Evolutionary conservation across 2,888 invertebrate species (phyloP), one percentile per base, ranked within the genome.

Genomic region (Pammene fasciana): DNA sequence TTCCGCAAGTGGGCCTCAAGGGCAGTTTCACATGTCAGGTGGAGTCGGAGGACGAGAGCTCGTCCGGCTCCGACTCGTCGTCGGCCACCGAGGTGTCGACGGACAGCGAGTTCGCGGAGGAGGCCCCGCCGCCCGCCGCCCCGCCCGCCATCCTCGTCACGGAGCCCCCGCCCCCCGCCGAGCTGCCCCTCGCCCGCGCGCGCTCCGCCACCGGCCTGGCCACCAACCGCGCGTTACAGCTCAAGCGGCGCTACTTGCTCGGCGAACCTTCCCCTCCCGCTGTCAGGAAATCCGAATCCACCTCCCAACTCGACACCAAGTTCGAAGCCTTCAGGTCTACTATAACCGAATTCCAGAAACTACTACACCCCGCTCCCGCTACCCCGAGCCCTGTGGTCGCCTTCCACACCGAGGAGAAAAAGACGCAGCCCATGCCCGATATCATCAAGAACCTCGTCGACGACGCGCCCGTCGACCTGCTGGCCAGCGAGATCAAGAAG

Each of bases 21-120:
- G 70, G 18, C 71, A 66, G 70, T 75, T 68, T 68, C 72, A 26
- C 71, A 74, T 26, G 26, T 26, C 82, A 92, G 92, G 91, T 89
- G 89, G 92, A 92, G 87, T 89, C 91, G 36, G 90, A 91, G 70
- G 90, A 90, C 66, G 90, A 90, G 73, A 94, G 95, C 76, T 94
- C 95, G 78, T 94, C 96, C 72, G 94, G 95, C 75, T 95, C 95
- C 77, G 95, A 95, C 75, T 95, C 96, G 75, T 97, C 97, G 78
- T 97, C 97, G 8, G 97, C 97, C 2, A 97, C 97, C 0, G 97
- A 97, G 93, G 97, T 97, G 77, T 97, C 97, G 59, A 97, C 97
- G 0, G 97, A 98, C 89, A 97, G 97, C 36, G 97, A 98, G 89
- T 97, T 98, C 82, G 97, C 97, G 73, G 97, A 97, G 80, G 96